Base-by-base conservation (phyloP, 2,113 vertebrate species). In the Eolophus roseicapilla region DNA sequence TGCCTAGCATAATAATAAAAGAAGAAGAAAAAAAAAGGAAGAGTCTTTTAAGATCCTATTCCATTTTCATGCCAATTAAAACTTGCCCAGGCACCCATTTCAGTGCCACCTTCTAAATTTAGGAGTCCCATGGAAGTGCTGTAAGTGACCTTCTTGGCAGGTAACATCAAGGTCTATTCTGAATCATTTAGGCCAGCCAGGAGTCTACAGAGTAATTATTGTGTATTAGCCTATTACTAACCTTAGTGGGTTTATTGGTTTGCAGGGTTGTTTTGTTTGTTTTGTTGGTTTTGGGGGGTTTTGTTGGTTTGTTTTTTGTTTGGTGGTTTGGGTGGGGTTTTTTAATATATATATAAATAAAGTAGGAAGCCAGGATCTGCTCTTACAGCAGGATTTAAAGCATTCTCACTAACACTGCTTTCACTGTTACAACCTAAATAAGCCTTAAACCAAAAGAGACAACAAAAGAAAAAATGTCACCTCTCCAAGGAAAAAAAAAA, bases 301-400 rank as follows among this genome's bases (percentile, higher is more conserved):
- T 29, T 59, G 11, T 27, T 39, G 39, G 39, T 39, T 39, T 39
- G 39, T 39, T 39, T 39, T 57, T 33, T 33, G 53, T 57, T 57
- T 57, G 33, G 33, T 4, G 8, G 55, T 57, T 57, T n/a, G 33
- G 31, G 4, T 14, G 31, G 5, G 0, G 2, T 37, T 47, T 5
- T 35, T 44, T 31, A 3, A n/a, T 57, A 57, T 21, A 35, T 59
- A 14, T 23, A 15, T 21, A 20, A 50, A 60, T 28, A 29, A 55
- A 53, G 27, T 37, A 35, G 35, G 83, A 57, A 83, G 53, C 11
- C 29, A 83, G 35, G 20, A n/a, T 79, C 41, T 5, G 2, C 33
- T 63, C 73, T 46, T 37, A 5, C 39, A 68, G 35, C 9, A 67
- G n/a, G 9, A 39, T 53, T 85, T 85, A 88, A 71, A 24, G 19